These are phyloP conservation scores for Actinemys pallida DNA, from an alignment of 2,113 vertebrate genomes.

Conservation along the genomic window DNA sequence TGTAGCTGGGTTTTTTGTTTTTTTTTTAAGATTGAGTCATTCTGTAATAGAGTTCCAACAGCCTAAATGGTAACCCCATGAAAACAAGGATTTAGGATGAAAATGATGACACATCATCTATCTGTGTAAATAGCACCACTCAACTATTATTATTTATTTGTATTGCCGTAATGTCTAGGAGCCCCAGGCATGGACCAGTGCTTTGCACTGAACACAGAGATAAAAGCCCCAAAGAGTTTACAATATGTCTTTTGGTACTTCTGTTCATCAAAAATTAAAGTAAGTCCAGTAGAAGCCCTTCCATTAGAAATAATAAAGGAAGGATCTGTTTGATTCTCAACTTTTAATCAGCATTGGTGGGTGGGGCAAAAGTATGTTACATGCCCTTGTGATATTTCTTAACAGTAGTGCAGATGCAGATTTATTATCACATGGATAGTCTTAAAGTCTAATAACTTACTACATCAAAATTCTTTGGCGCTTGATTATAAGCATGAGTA, in stretches of 20 bases:
- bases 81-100: neutral
- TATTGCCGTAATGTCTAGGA: neutral
- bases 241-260: neutral
- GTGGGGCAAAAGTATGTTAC: neutral
- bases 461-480: slow-evolving; percentile 3
- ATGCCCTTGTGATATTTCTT: neutral
- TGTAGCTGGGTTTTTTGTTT: neutral
- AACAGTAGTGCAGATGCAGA: neutral
- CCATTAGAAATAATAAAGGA: neutral
- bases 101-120: neutral
- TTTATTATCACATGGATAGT: neutral
- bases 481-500: neutral
- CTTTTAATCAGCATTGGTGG: neutral
- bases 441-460: neutral
- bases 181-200: neutral
- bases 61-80: neutral
- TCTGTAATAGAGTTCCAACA: neutral
- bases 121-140: neutral
- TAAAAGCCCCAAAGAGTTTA: neutral
- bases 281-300: neutral
- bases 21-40: neutral
- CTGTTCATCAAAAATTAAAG: neutral
- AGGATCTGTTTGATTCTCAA: neutral
- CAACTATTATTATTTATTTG: neutral
- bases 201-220: neutral